A percentile compares a stretch with the other conserved stretches of the same genome.
phyloP scores from a whole-genome alignment of 2,888 invertebrate genomes.

The Icerya purchasi region DNA sequence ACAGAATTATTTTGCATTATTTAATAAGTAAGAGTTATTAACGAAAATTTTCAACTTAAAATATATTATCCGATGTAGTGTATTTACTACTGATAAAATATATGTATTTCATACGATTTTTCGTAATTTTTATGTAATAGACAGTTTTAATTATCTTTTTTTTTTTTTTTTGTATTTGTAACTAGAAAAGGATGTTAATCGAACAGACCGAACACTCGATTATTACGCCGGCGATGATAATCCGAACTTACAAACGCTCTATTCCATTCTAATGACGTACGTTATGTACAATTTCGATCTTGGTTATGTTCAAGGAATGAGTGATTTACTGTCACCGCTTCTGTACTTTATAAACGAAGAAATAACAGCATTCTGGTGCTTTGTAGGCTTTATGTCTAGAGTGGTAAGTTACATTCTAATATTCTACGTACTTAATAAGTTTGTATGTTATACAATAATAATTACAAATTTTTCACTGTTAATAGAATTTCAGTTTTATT shows the following conservation, averaged over 20 bases:
- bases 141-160: no score
- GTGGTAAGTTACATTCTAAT: conserved; percentile 67
- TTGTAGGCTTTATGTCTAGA: conserved; percentile 90
- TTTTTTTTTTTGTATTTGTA: conserved; percentile 18
- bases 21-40: no score
- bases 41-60: no score
- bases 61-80: no score
- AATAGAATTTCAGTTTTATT: no score
- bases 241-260: conserved; percentile 58
- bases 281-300: conserved; percentile 98
- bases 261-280: conserved; percentile 92
- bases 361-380: conserved; percentile 96
- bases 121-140: no score
- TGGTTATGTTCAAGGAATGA: conserved; percentile 94
- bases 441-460: no score
- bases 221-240: conserved; percentile 90
- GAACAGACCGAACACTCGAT: conserved; percentile 76
- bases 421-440: no score
- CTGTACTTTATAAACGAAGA: conserved; percentile 74
- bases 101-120: no score
- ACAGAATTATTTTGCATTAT: no score
- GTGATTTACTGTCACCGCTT: conserved; percentile 83
- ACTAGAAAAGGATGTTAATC: conserved; percentile 86
- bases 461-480: no score
- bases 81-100: no score